These are phyloP conservation scores for Temnothorax longispinosus DNA, from an alignment of 1,140 invertebrate genomes.

Conservation along the genomic window DNA sequence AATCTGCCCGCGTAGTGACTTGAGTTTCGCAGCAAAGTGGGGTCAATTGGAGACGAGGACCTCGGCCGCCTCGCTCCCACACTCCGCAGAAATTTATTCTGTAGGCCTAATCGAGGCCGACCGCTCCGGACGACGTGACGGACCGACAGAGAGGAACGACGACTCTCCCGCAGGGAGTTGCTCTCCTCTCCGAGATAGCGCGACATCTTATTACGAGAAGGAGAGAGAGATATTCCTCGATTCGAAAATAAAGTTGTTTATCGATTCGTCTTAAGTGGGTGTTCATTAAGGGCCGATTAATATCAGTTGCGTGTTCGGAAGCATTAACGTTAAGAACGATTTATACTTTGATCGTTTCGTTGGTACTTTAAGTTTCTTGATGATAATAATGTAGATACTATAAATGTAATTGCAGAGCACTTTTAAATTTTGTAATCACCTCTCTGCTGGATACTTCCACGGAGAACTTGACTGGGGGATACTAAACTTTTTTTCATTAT, in stretches of 20 bases:
- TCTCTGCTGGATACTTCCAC: not conserved
- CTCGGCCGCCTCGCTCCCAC: slow-evolving; percentile 74
- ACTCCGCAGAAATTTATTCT: slow-evolving; percentile 78
- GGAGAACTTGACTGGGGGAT: not conserved
- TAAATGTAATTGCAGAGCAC: slow-evolving; percentile 18
- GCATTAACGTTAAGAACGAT: slow-evolving; percentile 7
- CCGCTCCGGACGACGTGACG: slow-evolving; percentile 61
- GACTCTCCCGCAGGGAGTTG: slow-evolving; percentile 41
- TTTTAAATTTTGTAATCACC: slow-evolving; percentile 16
- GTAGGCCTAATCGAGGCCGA: slow-evolving; percentile 74
- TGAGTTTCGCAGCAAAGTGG: slow-evolving; percentile 75
- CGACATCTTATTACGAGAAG: slow-evolving; percentile 28
- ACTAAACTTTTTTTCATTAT: not conserved
- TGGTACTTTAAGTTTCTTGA: slow-evolving; percentile 2
- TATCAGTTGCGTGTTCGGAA: slow-evolving; percentile 19
- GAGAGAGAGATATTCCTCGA: slow-evolving; percentile 7
- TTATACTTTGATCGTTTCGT: slow-evolving; percentile 26
- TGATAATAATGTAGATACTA: slow-evolving; percentile 32
- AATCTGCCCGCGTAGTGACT: slow-evolving; percentile 72
- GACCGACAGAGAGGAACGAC: slow-evolving; percentile 27
- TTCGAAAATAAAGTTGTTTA: slow-evolving; percentile 38
- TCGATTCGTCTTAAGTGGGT: slow-evolving; percentile 14
- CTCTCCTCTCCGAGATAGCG: slow-evolving; percentile 35
- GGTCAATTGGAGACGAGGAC: slow-evolving; percentile 79
- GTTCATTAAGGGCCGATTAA: slow-evolving; percentile 29